phyloP scores from a whole-genome alignment of 2,888 invertebrate species.

The Diplolepis rosae region DNA sequence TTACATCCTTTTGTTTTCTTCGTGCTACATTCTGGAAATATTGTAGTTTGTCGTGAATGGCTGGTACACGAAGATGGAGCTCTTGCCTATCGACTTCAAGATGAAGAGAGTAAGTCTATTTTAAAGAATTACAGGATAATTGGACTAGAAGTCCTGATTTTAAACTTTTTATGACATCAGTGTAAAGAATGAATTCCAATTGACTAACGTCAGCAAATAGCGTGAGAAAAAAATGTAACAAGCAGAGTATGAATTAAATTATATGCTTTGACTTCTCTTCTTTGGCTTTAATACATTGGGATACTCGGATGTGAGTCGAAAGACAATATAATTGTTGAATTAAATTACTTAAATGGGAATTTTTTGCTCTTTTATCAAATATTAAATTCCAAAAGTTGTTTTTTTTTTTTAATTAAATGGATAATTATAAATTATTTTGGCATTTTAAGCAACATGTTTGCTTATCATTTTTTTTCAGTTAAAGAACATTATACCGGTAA shows the following conservation, averaged over 20 bases:
- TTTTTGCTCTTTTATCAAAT: conserved; percentile 1
- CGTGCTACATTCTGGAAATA: conserved; percentile 43
- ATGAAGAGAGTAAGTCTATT: conserved; percentile 82
- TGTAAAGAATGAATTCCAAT: conserved; percentile 18
- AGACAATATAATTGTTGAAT: background rate
- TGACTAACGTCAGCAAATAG: conserved; percentile 8
- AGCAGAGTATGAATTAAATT: conserved; percentile 11
- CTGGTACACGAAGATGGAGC: conserved; percentile 89
- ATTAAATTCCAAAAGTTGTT: background rate
- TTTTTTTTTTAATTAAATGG: background rate
- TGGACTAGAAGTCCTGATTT: background rate
- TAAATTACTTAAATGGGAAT: conserved; percentile 8
- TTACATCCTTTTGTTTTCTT: conserved; percentile 26
- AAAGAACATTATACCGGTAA: conserved; percentile 86
- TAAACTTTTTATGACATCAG: background rate
- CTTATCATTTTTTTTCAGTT: conserved; percentile 76
- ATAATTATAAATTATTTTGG: too few species aligned
- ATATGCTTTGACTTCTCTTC: background rate
- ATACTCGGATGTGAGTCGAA: too few species aligned
- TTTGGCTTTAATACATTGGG: background rate
- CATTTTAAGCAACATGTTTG: too few species aligned
- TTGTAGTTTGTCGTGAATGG: conserved; percentile 87
- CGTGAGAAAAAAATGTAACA: conserved; percentile 17
- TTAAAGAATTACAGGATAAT: too few species aligned
- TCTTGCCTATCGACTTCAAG: conserved; percentile 86